Evolutionary conservation across 92 coral and sea anemone genomes (phyloP).

Genomic region (Umimayanthus chanpuru): DNA sequence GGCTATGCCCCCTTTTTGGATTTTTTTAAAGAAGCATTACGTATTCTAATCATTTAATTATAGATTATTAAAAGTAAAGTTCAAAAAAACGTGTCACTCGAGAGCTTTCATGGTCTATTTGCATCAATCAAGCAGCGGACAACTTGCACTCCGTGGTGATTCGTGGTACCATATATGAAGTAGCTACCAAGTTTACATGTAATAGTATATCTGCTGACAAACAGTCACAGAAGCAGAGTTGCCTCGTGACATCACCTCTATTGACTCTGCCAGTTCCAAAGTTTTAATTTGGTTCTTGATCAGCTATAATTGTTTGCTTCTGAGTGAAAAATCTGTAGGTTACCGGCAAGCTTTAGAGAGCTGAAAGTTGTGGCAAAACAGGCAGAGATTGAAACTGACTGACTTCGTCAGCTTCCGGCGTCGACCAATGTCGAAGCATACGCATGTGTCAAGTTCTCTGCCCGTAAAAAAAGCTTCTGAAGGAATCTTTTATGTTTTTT

Average conservation of each 20-base stretch:
- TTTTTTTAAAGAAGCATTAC: neutral
- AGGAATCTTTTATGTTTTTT: constrained; percentile 16
- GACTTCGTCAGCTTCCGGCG: constrained; percentile 30
- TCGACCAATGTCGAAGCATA: constrained; percentile 36
- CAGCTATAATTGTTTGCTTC: constrained; percentile 16
- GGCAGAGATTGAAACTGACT: constrained; percentile 24
- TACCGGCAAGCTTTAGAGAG: neutral
- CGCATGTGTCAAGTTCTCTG: constrained; percentile 37
- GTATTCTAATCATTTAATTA: neutral
- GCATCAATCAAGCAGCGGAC: neutral
- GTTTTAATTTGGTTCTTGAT: constrained; percentile 18
- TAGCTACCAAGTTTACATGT: neutral
- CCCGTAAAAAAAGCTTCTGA: constrained; percentile 25
- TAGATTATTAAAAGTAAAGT: neutral
- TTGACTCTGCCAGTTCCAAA: constrained; percentile 34
- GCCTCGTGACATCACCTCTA: constrained; percentile 28
- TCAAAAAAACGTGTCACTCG: neutral
- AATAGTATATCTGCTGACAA: constrained; percentile 9
- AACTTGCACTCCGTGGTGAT: neutral
- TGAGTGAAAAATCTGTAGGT: constrained; percentile 30
- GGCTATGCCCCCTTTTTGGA: neutral
- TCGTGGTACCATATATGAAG: neutral
- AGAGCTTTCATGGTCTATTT: neutral
- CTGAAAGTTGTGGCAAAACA: constrained; percentile 29
- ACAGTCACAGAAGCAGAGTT: constrained; percentile 26